phyloP scores from a whole-genome alignment of 2,113 vertebrate genomes.

The Anser cygnoides region DNA sequence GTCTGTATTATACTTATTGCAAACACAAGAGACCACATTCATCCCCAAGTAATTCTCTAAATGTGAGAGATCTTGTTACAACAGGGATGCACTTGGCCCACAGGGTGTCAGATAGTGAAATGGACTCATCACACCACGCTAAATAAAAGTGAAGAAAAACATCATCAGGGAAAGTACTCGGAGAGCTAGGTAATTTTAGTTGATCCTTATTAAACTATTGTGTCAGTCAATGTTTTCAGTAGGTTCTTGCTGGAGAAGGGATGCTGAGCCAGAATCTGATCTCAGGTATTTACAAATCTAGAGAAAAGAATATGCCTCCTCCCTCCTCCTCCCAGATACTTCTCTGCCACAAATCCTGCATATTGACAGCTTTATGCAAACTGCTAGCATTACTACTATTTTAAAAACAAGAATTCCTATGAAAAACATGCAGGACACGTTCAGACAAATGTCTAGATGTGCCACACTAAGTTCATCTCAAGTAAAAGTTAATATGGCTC shows the following conservation, averaged over 20 bases:
- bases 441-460: not conserved
- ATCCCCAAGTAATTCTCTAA: slow-evolving; percentile 61
- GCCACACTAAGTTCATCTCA: not conserved
- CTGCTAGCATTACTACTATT: not conserved
- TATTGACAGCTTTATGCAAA: not conserved
- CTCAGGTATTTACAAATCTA: not conserved
- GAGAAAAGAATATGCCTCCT: not conserved
- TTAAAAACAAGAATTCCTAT: not conserved
- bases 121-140: not conserved
- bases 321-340: not conserved
- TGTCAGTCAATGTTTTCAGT: not conserved
- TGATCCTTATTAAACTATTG: not conserved
- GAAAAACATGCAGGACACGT: not conserved
- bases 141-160: slow-evolving; percentile 29
- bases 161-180: not conserved
- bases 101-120: not conserved
- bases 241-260: not conserved
- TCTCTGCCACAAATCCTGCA: not conserved
- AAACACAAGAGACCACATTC: slow-evolving; percentile 63
- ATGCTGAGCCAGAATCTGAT: not conserved
- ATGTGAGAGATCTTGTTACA: slow-evolving; percentile 54
- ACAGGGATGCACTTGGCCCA: slow-evolving; percentile 11
- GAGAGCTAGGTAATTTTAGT: not conserved
- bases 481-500: not conserved
- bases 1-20: slow-evolving; percentile 57